Evolutionary conservation across 2,113 vertebrate genomes (phyloP).

Genomic region (Eolophus roseicapilla): DNA sequence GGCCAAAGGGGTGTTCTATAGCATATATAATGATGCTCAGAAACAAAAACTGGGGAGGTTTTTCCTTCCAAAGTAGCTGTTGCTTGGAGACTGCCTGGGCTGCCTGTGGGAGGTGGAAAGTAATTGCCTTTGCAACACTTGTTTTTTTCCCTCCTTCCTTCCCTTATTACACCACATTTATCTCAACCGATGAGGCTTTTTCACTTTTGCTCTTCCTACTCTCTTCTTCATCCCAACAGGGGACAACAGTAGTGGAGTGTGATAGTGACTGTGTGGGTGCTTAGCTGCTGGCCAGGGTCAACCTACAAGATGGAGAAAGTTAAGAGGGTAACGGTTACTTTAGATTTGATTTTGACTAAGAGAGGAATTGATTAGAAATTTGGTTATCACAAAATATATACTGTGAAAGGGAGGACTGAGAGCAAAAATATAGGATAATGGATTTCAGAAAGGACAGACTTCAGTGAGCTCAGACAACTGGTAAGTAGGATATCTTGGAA

Average conservation of each 20-base stretch:
- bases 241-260: not conserved
- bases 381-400: not conserved
- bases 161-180: not conserved
- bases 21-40: not conserved
- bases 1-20: not conserved
- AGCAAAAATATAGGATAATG: not conserved
- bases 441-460: not conserved
- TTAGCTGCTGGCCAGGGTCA: not conserved
- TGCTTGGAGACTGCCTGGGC: not conserved
- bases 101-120: not conserved
- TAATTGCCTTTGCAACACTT: not conserved
- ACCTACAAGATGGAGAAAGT: not conserved
- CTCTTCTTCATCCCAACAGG: fast-evolving
- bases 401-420: not conserved
- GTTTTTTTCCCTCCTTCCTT: not conserved
- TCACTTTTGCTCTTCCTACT: not conserved
- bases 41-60: not conserved
- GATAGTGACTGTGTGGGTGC: not conserved
- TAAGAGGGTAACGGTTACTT: not conserved
- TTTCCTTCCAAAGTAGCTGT: not conserved
- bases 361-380: not conserved
- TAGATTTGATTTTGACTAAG: not conserved
- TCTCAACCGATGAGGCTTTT: not conserved
- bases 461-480: not conserved
- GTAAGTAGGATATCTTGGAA: not conserved